Percentiles rank a stretch among this genome's conserved stretches.
Evolutionary conservation across 1,140 invertebrate genomes (phyloP).

Genomic region (Diorhabda elongata): DNA sequence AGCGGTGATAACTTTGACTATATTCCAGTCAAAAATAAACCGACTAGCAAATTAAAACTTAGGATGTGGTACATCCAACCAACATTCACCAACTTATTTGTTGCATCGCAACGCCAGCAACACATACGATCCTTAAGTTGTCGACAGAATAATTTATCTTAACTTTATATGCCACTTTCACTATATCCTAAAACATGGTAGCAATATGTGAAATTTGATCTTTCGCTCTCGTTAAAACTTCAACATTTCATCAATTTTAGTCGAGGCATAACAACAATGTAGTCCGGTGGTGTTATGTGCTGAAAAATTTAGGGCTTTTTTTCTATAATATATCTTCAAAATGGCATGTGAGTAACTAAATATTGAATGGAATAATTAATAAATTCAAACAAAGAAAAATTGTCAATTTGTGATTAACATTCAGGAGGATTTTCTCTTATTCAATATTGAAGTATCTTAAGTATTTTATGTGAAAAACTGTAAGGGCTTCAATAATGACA

Average conservation of each 20-base stretch:
- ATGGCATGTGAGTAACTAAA: not conserved
- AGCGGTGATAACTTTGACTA: too few relatives aligned
- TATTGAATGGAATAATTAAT: not conserved
- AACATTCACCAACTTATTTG: not conserved
- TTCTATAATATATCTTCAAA: not conserved
- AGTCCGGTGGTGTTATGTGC: not conserved
- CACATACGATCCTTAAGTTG: constrained; percentile 2
- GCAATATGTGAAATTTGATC: constrained; percentile 15
- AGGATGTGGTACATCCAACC: too few relatives aligned
- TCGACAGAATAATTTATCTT: not conserved
- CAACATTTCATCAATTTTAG: constrained; percentile 4
- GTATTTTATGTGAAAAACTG: too few relatives aligned
- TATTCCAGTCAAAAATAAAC: too few relatives aligned
- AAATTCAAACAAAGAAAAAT: not conserved
- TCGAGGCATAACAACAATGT: not conserved
- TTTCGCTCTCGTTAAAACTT: constrained; percentile 11
- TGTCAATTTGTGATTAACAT: too few relatives aligned
- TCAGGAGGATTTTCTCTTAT: too few relatives aligned
- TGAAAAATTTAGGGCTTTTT: constrained; percentile 1
- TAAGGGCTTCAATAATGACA: too few relatives aligned
- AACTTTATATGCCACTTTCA: constrained; percentile 3
- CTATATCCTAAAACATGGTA: not conserved
- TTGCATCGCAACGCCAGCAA: not conserved
- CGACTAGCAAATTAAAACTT: too few relatives aligned
- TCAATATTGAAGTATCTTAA: too few relatives aligned